Evolutionary conservation across 2,888 invertebrate species (phyloP), one percentile per base, ranked within the genome.

Genomic region (Geophilus truncorum): DNA sequence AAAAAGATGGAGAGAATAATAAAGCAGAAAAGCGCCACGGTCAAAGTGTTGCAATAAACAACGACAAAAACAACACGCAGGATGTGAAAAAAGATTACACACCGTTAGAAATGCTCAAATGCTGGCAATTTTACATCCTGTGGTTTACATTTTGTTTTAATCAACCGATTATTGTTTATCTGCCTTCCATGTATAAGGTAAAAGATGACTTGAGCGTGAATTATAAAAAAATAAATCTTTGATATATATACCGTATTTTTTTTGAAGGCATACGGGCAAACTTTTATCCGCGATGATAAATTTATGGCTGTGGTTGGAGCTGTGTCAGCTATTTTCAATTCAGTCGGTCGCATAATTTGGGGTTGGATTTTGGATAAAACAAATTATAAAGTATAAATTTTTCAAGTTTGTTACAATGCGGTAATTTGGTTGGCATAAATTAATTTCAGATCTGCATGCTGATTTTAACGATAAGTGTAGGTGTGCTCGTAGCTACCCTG

Each of bases 281-380:
- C 85, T 0, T 87, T 87, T 82, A 89, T 89, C 77, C 84, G 84
- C 0, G 88, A 89, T 83, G 89, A 89, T 83, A 85, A 86, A 76
- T 89, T 88, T 82, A 84, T 89, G 83, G 88, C 89, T 0, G 80
- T 85, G 23, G 87, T 88, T 4, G 89, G 89, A 23, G 86, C 88
- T 0, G 82, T 88, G 23, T 87, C 88, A 1, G 87, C 89, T 1
- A 84, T 89, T n/a, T 88, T 87, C 80, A 89, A 89, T 84, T 87
- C 87, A 6, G 82, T 83, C 5, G 88, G 88, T 1, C 83, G 89
- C 36, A 86, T 89, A 9, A 82, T 86, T 23, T 89, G 89, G 89
- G 89, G 89, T 12, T 82, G 84, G 28, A 36, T 88, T 25, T 86
- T 87, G 79, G 89, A 89, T 83, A 85, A 84, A 82, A 86, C 85